Evolutionary conservation across 2,888 invertebrate genomes (phyloP).

Genomic region (Ophioninae sp.): DNA sequence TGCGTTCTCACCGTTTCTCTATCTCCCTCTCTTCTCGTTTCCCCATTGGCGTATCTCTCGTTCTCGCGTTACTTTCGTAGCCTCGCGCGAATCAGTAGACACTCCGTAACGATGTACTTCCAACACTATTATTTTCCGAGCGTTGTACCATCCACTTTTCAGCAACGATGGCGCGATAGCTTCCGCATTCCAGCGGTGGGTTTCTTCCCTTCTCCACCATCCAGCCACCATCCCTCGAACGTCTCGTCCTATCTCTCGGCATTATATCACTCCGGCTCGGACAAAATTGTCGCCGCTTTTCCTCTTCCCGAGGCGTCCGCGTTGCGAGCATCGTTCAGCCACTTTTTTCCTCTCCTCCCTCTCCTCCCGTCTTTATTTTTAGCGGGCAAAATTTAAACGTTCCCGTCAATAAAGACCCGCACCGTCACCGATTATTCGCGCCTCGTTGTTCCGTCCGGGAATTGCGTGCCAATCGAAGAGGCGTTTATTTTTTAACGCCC

Average conservation of each 20-base stretch:
- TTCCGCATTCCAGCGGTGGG: constrained; percentile 51
- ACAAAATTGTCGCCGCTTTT: constrained; percentile 30
- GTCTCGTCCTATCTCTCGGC: constrained; percentile 38
- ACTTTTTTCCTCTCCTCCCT: background rate
- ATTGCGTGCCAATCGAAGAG: background rate
- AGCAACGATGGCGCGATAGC: constrained; percentile 51
- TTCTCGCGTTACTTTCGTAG: constrained; percentile 3
- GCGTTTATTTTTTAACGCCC: background rate
- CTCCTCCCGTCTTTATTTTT: background rate
- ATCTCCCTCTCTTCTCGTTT: background rate
- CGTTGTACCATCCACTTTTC: constrained; percentile 58
- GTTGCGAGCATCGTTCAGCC: constrained; percentile 26
- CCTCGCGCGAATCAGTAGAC: constrained; percentile 39
- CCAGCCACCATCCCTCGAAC: constrained; percentile 15
- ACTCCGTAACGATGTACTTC: constrained; percentile 48
- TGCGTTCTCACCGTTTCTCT: constrained; percentile 6
- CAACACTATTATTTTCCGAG: constrained; percentile 56
- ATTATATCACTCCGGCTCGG: constrained; percentile 36
- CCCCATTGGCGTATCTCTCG: background rate
- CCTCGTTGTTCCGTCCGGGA: background rate
- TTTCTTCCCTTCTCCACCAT: constrained; percentile 15
- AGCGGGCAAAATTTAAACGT: constrained; percentile 9
- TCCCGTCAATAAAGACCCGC: constrained; percentile 22
- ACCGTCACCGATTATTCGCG: constrained; percentile 9
- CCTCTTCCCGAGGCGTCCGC: constrained; percentile 2